Evolutionary conservation across 2,113 vertebrate genomes (phyloP).

Genomic region (Brachyistius frenatus): DNA sequence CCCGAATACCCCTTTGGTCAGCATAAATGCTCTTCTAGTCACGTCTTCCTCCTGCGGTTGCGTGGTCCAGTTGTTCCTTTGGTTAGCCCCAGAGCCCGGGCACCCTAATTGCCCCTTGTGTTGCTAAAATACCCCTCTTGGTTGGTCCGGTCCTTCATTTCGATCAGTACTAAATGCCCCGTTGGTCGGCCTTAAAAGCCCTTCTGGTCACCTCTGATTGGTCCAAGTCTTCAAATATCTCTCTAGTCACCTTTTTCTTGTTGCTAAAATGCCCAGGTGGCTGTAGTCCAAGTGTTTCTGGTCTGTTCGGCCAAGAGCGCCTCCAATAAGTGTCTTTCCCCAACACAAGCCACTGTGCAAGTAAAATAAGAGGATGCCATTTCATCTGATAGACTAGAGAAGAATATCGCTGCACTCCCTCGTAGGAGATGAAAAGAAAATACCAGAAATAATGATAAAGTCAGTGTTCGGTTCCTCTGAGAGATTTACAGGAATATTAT

Average conservation of each 20-base stretch:
- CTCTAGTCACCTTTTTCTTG: too few species aligned
- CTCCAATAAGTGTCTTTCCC: too few species aligned
- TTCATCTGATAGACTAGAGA: constrained; percentile 8
- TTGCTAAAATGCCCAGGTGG: too few species aligned
- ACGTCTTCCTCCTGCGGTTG: too few species aligned
- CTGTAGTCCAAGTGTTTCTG: too few species aligned
- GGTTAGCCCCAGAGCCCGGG: too few species aligned
- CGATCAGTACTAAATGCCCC: not conserved
- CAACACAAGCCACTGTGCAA: not conserved
- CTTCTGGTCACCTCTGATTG: not conserved
- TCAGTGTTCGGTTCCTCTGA: constrained; percentile 8
- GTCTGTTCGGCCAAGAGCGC: too few species aligned
- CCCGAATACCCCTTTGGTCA: not conserved
- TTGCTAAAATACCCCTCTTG: not conserved
- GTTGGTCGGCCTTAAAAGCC: not conserved
- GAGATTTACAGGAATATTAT: not conserved
- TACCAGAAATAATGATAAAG: constrained; percentile 4
- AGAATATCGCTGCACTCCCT: not conserved
- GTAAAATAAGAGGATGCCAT: not conserved
- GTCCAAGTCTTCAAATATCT: not conserved
- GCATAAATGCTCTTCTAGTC: not conserved
- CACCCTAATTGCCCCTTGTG: not conserved
- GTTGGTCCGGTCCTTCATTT: not conserved
- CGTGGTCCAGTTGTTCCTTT: too few species aligned
- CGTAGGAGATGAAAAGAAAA: constrained; percentile 12